Evolutionary conservation across 2,888 invertebrate species (phyloP), one percentile per base, ranked within the genome.

Genomic region (Choristoneura rosaceana): DNA sequence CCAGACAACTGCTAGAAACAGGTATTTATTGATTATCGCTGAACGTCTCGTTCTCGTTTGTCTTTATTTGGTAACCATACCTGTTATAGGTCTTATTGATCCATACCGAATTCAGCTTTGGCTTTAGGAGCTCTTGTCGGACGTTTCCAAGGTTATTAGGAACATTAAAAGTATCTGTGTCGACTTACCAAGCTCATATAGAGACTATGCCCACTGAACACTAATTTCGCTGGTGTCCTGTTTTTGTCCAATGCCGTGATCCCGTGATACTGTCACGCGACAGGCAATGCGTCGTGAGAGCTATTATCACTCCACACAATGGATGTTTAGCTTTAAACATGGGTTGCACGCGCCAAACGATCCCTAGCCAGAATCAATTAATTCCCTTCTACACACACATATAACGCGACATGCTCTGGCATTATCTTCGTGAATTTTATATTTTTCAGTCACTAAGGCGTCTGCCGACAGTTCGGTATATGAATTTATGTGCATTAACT

Each of bases 271-370:
- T 79, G 81, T 78, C 84, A 85, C 82, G 84, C 83, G 78, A 86
- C 78, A 76, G 59, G 62, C 74, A 80, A 80, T 80, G 80, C 73
- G 80, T 83, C 79, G 75, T 77, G 76, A 70, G 74, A 70, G 71
- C 77, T 79, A 83, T 80, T 80, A 82, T 79, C 76, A 75, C 74
- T 77, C 69, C 61, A 78, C 77, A 85, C 84, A 88, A 87, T 87
- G 74, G 84, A 80, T 76, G 77, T 79, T 85, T 81, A 79, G 78
- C 78, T 79, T 74, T 81, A 80, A 81, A 77, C 77, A 76, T 74
- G 71, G 79, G 64, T 61, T 70, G 74, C 77, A 79, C 77, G 75
- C 77, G 78, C 73, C 75, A 63, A 66, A 43, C 70, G 58, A 58
- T 67, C 74, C 71, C 74, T 79, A 76, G 76, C 77, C 79, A 81